phyloP scores from a whole-genome alignment of 2,888 invertebrate genomes.

The Drosophila formosana region DNA sequence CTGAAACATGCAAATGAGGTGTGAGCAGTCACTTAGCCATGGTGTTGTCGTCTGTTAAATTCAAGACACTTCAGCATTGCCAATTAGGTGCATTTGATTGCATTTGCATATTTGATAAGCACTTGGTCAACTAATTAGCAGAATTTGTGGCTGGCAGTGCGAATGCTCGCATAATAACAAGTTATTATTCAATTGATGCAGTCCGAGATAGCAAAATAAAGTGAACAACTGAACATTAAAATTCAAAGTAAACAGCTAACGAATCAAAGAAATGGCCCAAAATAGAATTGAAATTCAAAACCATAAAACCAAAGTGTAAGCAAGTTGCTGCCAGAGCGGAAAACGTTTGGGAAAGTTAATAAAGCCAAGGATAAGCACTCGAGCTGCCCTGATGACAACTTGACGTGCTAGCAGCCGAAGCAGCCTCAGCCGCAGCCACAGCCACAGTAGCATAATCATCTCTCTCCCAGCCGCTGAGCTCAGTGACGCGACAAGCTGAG shows the following conservation, averaged over 20 bases:
- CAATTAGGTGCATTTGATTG: slow-evolving; percentile 33
- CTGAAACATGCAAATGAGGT: neutral
- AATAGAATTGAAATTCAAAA: slow-evolving; percentile 45
- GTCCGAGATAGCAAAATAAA: slow-evolving; percentile 13
- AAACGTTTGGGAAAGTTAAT: slow-evolving; percentile 61
- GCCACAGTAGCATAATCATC: slow-evolving; percentile 3
- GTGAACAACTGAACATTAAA: slow-evolving; percentile 6
- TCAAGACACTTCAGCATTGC: neutral
- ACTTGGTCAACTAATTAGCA: slow-evolving; percentile 42
- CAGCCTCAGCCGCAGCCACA: neutral
- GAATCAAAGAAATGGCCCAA: slow-evolving; percentile 16
- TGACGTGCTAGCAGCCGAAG: slow-evolving; percentile 45
- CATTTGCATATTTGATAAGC: slow-evolving; percentile 33
- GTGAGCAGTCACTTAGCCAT: neutral
- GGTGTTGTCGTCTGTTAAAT: neutral
- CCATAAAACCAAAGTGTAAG: slow-evolving; percentile 19
- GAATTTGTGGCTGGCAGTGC: neutral
- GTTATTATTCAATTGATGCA: slow-evolving; percentile 18
- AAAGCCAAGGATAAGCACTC: slow-evolving; percentile 62
- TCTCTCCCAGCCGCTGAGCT: slow-evolving; percentile 4
- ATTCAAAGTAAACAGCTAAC: slow-evolving; percentile 7
- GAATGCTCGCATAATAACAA: slow-evolving; percentile 20
- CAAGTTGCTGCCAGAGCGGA: slow-evolving; percentile 21
- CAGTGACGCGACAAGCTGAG: slow-evolving; percentile 14
- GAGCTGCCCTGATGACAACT: slow-evolving; percentile 64